These are phyloP conservation scores for Meliscaeva auricollis DNA, from an alignment of 2,888 invertebrate species.

Conservation along the genomic window DNA sequence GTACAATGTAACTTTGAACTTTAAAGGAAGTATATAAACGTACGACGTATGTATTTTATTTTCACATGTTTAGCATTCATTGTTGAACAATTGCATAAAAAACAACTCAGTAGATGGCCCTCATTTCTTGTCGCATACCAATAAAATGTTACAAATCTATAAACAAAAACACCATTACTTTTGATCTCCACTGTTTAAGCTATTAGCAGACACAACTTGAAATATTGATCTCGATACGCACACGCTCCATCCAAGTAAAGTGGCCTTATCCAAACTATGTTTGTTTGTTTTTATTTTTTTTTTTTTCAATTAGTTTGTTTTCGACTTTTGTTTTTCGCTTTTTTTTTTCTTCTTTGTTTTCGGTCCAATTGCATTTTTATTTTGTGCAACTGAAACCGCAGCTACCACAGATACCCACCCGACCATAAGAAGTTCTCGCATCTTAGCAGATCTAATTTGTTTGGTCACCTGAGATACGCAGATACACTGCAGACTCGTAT, in stretches of 20 bases:
- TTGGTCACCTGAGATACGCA: slow-evolving; percentile 28
- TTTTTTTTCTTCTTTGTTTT: slow-evolving; percentile 18
- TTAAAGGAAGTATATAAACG: too few species aligned
- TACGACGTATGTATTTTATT: too few species aligned
- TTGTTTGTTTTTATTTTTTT: not conserved
- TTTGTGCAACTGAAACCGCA: slow-evolving; percentile 43
- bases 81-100: too few species aligned
- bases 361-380: slow-evolving; percentile 49
- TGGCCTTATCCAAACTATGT: slow-evolving; percentile 13
- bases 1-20: too few species aligned
- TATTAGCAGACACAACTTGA: slow-evolving; percentile 31
- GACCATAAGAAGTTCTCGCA: slow-evolving; percentile 42
- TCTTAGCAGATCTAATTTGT: slow-evolving; percentile 11
- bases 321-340: slow-evolving; percentile 28
- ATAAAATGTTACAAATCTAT: not conserved
- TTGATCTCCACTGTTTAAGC: slow-evolving; percentile 19
- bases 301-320: slow-evolving; percentile 45
- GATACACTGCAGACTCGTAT: too few species aligned
- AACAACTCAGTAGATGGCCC: too few species aligned
- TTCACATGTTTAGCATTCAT: too few species aligned
- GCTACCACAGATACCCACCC: slow-evolving; percentile 56
- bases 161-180: not conserved
- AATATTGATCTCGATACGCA: slow-evolving; percentile 50
- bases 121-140: too few species aligned
- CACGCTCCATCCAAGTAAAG: slow-evolving; percentile 26